A percentile compares a stretch with the other conserved stretches of the same genome.
These are phyloP conservation scores for Brachypteracias leptosomus DNA, from an alignment of 2,113 vertebrate species.

Conservation along the genomic window DNA sequence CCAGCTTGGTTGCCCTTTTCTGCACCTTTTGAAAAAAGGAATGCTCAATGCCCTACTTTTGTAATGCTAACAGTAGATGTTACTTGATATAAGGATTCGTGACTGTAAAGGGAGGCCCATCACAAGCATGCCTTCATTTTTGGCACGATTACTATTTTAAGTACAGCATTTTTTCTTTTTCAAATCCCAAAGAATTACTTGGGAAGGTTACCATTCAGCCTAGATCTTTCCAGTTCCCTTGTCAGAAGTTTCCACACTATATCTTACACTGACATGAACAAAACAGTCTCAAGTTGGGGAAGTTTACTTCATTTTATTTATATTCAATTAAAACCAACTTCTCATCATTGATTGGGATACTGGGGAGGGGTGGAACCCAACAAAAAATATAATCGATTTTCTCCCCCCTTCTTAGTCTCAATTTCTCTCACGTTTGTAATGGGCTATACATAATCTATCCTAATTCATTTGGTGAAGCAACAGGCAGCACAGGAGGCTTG, in stretches of 20 bases:
- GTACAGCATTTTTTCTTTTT: background rate
- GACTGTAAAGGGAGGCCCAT: background rate
- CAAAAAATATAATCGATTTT: background rate
- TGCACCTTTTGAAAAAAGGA: background rate
- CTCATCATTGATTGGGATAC: background rate
- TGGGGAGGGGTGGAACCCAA: rapidly evolving
- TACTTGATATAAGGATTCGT: background rate
- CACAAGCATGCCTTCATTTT: background rate
- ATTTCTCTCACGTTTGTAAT: background rate
- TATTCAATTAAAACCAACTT: background rate
- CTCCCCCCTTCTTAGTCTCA: background rate
- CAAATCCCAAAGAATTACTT: background rate
- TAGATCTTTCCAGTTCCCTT: background rate
- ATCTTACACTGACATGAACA: background rate
- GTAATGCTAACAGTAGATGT: background rate
- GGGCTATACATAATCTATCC: background rate
- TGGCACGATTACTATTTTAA: rapidly evolving
- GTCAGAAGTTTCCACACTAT: background rate
- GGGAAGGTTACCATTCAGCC: background rate
- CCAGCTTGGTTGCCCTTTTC: no score
- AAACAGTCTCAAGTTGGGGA: background rate
- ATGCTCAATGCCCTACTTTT: background rate
- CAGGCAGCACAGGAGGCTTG: background rate
- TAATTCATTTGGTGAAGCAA: background rate
- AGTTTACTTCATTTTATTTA: background rate